Evolutionary conservation across 2,888 invertebrate species (phyloP).

Genomic region (Sphaeridia pumilis): DNA sequence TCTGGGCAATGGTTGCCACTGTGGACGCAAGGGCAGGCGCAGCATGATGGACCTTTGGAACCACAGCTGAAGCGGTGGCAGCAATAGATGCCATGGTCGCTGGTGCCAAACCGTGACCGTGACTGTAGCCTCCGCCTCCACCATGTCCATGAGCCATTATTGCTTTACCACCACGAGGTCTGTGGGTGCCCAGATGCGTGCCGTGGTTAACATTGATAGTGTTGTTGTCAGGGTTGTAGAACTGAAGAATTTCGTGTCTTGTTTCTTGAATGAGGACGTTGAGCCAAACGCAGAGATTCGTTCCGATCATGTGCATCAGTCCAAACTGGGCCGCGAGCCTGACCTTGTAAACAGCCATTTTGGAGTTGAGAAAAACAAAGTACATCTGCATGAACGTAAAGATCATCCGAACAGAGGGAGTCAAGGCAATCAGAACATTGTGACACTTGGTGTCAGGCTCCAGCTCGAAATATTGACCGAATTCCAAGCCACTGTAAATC

Average conservation of each 20-base stretch:
- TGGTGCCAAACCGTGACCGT: constrained; percentile 7
- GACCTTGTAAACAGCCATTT: constrained; percentile 32
- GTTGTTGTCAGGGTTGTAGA: constrained; percentile 63
- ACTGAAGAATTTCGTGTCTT: constrained; percentile 83
- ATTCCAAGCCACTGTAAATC: constrained; percentile 90
- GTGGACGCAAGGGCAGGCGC: too few species aligned
- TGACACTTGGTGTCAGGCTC: constrained; percentile 82
- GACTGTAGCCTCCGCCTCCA: constrained; percentile 6
- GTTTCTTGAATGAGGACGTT: constrained; percentile 90
- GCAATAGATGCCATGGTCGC: not conserved
- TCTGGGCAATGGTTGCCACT: not conserved
- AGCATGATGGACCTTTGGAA: not conserved
- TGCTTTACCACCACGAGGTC: constrained; percentile 4
- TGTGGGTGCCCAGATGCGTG: constrained; percentile 12
- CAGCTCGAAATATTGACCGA: constrained; percentile 87
- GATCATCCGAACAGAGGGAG: constrained; percentile 83
- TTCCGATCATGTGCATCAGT: constrained; percentile 97
- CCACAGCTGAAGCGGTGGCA: not conserved
- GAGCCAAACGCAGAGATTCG: constrained; percentile 94
- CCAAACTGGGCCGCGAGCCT: constrained; percentile 72
- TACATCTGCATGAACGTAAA: constrained; percentile 98
- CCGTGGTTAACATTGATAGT: constrained; percentile 24
- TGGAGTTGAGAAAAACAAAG: constrained; percentile 81
- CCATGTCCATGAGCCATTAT: too few species aligned
- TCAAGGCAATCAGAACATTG: constrained; percentile 75